phyloP scores from a whole-genome alignment of 1,140 invertebrate genomes.

The Lordiphosa clarofinis region DNA sequence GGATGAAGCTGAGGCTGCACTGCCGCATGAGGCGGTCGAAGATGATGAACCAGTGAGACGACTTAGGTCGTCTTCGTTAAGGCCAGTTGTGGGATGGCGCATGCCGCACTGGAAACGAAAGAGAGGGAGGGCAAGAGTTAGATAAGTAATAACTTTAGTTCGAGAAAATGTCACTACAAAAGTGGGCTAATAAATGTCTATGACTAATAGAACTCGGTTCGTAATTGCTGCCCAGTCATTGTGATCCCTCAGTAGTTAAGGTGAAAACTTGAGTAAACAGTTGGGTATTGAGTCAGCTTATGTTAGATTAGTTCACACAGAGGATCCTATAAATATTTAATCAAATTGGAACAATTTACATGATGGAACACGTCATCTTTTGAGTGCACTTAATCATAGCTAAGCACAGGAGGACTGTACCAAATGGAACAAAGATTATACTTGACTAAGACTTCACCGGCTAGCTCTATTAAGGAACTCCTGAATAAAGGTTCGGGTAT shows the following conservation, averaged over 20 bases:
- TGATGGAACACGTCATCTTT: too few relatives aligned
- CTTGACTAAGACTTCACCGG: too few relatives aligned
- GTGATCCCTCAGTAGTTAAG: too few relatives aligned
- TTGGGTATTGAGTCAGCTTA: neutral
- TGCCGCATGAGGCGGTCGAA: conserved; percentile 62
- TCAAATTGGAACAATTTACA: neutral
- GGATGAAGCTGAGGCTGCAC: conserved; percentile 57
- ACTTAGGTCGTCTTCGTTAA: conserved; percentile 80
- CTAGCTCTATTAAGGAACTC: too few relatives aligned
- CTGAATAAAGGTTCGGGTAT: too few relatives aligned
- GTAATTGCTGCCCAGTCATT: neutral
- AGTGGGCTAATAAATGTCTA: conserved; percentile 36
- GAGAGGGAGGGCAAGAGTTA: neutral
- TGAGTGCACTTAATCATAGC: too few relatives aligned
- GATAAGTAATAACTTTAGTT: conserved; percentile 20
- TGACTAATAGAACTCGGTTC: conserved; percentile 21
- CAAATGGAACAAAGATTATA: too few relatives aligned
- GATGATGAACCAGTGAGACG: conserved; percentile 79
- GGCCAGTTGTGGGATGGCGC: conserved; percentile 79
- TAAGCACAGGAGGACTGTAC: too few relatives aligned
- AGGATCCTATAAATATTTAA: neutral
- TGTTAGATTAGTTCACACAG: neutral
- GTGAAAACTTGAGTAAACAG: too few relatives aligned
- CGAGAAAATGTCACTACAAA: conserved; percentile 32
- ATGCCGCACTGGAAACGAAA: conserved; percentile 76